Evolutionary conservation across 2,888 invertebrate genomes (phyloP), one percentile per base, ranked within the genome.

Genomic region (Synanthedon andrenaeformis): DNA sequence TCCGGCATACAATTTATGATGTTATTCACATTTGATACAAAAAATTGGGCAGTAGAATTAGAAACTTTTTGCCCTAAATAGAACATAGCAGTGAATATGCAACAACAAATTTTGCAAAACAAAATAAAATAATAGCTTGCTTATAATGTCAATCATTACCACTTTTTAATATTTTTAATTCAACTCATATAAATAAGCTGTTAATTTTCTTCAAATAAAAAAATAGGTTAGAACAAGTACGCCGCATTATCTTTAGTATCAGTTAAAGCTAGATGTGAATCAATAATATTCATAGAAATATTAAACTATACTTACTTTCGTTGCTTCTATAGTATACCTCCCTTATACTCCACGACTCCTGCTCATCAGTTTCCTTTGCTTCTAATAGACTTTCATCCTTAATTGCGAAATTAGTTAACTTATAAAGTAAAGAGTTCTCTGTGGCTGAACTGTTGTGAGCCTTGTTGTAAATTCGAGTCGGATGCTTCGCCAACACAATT

Each of bases 341-440:
- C 51, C 87, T 65, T 13, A 86, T 76, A 51, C 72, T 76, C 88
- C 88, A 88, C 82, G 83, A 88, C 62, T 90, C 90, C 57, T 89
- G 85, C 54, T 90, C 89, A 10, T 91, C 89, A 53, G 88, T 89
- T 2, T 91, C 89, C 51, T 91, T 84, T 8, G 75, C 71, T 87
- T 92, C 81, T 49, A 82, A 89, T 64, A 90, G 78, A 68, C 92
- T 92, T 58, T 89, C 89, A 66, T 93, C 92, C 49, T 90, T 90
- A 61, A 95, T 91, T 55, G 91, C 93, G 51, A 94, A 94, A 80
- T 93, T 93, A 66, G 94, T 92, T 52, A 95, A 84, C 69, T 92
- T 92, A 68, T 92, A 91, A 53, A 93, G 78, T 52, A 94, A 73
- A 51, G 92, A 89, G 69, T 92, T 91, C 67, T 93, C 93, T 1